Conservation (phyloP, 2,113 vertebrate species). For the Xiphorhynchus elegans region DNA sequence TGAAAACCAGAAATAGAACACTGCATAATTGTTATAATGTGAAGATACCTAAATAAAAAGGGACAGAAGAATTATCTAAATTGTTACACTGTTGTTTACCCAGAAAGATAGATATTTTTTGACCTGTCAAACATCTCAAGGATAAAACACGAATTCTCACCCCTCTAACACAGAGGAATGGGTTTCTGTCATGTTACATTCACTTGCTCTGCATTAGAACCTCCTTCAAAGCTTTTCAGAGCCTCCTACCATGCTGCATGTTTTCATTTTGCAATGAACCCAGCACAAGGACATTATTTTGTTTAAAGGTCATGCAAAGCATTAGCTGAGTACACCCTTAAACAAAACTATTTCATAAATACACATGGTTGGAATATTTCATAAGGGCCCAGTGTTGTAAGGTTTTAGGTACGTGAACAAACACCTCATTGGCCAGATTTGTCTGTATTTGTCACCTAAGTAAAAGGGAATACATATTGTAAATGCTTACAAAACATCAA, state of each 20-base stretch:
- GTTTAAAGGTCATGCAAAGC: conserved; percentile 17
- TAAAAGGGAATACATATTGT: not conserved
- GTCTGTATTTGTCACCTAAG: not conserved
- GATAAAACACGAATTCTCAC: conserved; percentile 34
- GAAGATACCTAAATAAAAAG: conserved; percentile 16
- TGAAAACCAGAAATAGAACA: conserved; percentile 1
- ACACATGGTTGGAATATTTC: not conserved
- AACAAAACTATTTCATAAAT: conserved; percentile 35
- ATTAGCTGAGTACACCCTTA: not conserved
- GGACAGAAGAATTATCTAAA: not conserved
- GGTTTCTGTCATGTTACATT: not conserved
- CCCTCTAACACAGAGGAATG: not conserved
- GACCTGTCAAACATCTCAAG: not conserved
- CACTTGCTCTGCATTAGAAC: not conserved
- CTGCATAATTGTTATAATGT: not conserved
- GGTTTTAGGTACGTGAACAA: not conserved
- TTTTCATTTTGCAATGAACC: conserved; percentile 23
- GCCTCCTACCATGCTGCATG: not conserved
- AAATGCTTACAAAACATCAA: not conserved
- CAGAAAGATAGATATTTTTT: not conserved
- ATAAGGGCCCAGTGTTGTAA: not conserved
- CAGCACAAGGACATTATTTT: conserved; percentile 1
- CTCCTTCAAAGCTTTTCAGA: not conserved
- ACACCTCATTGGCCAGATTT: not conserved
- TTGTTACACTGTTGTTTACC: not conserved